Conservation (phyloP, 2,797 vertebrate species). For the Tragelaphus oryx region DNA sequence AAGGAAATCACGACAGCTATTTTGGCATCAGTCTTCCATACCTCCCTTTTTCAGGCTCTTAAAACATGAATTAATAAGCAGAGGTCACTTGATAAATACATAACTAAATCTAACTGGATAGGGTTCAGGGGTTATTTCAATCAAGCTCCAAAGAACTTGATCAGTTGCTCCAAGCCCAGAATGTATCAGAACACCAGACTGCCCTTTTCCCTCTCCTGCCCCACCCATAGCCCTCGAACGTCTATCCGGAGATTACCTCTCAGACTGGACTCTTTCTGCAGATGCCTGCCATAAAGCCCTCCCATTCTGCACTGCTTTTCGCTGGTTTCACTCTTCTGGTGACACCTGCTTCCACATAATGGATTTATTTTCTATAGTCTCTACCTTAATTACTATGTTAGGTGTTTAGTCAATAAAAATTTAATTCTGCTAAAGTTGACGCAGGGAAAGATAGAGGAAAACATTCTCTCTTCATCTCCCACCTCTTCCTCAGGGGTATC, state of each 20-base stretch:
- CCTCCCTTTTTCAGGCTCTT: background rate
- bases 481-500: background rate
- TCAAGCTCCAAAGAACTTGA: conserved; percentile 3
- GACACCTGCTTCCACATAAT: background rate
- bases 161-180: background rate
- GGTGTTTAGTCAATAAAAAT: conserved; percentile 21
- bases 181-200: background rate
- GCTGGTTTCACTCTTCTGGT: background rate
- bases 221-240: rapidly evolving
- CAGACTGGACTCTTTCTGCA: background rate
- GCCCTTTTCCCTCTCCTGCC: background rate
- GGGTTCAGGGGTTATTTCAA: background rate
- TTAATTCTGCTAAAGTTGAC: background rate
- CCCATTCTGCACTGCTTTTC: background rate
- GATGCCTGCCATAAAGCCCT: background rate
- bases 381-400: background rate
- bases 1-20: background rate
- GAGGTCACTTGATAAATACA: background rate
- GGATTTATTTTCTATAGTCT: background rate
- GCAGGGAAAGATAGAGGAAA: background rate
- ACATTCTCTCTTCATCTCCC: background rate
- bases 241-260: background rate
- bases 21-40: background rate
- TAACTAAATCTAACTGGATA: conserved; percentile 2
- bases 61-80: conserved; percentile 41